These are phyloP conservation scores for Macrotus californicus DNA, from an alignment of 2,113 vertebrate species.

Conservation along the genomic window DNA sequence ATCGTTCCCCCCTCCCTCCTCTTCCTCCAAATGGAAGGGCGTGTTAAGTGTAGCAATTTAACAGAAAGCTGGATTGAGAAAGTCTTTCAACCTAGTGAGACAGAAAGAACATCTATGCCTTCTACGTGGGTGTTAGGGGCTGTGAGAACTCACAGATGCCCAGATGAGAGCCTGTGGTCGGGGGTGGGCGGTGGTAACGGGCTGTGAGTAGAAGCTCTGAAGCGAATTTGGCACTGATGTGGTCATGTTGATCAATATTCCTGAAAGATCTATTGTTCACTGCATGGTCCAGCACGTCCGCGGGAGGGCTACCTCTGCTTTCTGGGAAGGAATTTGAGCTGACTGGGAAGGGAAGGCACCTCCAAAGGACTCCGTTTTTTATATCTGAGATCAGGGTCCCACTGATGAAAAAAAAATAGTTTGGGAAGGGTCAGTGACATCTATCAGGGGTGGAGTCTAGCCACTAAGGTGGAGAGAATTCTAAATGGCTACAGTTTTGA, in stretches of 20 bases:
- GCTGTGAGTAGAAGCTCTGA: background rate
- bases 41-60: background rate
- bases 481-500: background rate
- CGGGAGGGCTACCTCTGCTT: background rate
- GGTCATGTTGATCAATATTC: background rate
- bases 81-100: background rate
- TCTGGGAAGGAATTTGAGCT: background rate
- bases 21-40: background rate
- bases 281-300: background rate
- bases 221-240: background rate
- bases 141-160: background rate
- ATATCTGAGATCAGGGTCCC: background rate
- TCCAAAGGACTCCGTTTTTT: background rate
- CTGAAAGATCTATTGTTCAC: background rate
- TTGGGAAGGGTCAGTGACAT: background rate
- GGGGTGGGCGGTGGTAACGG: background rate
- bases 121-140: background rate
- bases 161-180: background rate
- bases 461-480: conserved; percentile 21
- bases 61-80: background rate
- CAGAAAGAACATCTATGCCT: background rate
- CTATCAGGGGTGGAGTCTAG: background rate
- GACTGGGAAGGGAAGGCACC: background rate
- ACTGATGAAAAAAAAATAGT: background rate
- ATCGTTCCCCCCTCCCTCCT: background rate